Percentiles rank a stretch among this genome's conserved stretches.
Evolutionary conservation across 2,797 vertebrate genomes (phyloP).

Genomic region (Phataginus tetradactyla): DNA sequence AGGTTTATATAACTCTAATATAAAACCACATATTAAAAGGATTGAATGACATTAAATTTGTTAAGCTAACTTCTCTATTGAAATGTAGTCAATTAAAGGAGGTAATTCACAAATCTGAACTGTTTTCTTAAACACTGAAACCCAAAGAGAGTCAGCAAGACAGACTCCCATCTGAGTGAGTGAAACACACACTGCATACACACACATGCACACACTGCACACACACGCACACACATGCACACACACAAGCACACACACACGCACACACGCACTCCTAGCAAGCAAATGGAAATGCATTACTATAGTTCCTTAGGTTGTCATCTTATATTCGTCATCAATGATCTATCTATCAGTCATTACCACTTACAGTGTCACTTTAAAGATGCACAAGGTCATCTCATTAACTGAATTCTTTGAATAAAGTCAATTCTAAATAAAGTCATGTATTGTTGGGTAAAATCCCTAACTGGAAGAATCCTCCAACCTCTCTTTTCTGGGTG

Average conservation of each 20-base stretch:
- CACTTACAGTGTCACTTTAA: neutral
- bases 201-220: neutral
- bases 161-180: neutral
- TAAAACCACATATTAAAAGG: slow-evolving; percentile 28
- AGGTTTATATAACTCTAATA: neutral
- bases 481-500: neutral
- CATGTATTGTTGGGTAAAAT: neutral
- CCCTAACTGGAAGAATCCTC: neutral
- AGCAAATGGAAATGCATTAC: neutral
- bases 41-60: slow-evolving; percentile 3
- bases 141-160: neutral
- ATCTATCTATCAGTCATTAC: neutral
- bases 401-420: neutral
- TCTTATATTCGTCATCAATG: neutral
- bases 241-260: neutral
- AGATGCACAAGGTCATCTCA: neutral
- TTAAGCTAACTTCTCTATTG: slow-evolving; percentile 46
- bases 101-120: neutral
- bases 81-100: slow-evolving; percentile 49
- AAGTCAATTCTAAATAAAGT: slow-evolving; percentile 1
- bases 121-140: neutral
- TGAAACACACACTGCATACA: neutral
- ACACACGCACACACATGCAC: neutral
- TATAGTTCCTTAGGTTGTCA: neutral
- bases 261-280: neutral